Conservation (phyloP, 2,888 invertebrate species). For the Limenitis camilla region DNA sequence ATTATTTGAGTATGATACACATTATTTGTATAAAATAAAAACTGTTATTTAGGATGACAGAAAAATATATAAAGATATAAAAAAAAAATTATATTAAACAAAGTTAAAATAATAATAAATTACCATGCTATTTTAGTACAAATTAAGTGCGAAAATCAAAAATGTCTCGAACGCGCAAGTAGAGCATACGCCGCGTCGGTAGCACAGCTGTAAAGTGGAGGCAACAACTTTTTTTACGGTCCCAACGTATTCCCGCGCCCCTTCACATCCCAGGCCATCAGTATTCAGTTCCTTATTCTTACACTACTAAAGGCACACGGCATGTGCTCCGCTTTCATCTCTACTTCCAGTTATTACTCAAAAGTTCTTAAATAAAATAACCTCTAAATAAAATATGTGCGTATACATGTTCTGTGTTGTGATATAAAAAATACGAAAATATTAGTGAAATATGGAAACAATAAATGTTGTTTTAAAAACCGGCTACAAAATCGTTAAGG, state of each 20-base stretch:
- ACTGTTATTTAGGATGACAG: too few species aligned
- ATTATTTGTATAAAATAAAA: too few species aligned
- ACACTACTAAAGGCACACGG: conserved; percentile 43
- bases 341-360: not conserved
- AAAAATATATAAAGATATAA: too few species aligned
- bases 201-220: conserved; percentile 45
- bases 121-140: not conserved
- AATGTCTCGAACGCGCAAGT: conserved; percentile 34
- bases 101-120: too few species aligned
- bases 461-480: conserved; percentile 62
- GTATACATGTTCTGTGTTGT: conserved; percentile 1
- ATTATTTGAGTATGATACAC: too few species aligned
- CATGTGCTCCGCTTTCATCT: conserved; percentile 44
- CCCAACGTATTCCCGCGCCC: conserved; percentile 66
- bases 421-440: conserved; percentile 7
- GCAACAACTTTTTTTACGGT: conserved; percentile 65
- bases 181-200: conserved; percentile 48
- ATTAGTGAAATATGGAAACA: conserved; percentile 47
- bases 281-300: conserved; percentile 69
- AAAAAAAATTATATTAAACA: too few species aligned
- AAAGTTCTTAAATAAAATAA: conserved; percentile 1
- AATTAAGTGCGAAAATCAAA: not conserved
- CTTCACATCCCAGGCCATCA: conserved; percentile 49
- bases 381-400: conserved; percentile 2
- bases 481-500: conserved; percentile 65